These are phyloP conservation scores for Polypterus senegalus DNA, from an alignment of 2,113 vertebrate genomes.

Conservation along the genomic window DNA sequence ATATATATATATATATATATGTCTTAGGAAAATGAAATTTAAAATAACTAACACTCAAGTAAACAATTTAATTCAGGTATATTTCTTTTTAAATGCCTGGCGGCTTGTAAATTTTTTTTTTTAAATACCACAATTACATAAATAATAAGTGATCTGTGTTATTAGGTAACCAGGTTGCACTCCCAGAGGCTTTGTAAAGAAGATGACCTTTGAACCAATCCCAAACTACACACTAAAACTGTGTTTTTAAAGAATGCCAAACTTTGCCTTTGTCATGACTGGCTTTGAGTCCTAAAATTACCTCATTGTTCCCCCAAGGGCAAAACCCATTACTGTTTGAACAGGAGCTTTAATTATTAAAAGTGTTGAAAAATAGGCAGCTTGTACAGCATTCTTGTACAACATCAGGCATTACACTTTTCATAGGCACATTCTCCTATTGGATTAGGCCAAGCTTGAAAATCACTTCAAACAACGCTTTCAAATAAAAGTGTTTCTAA, in stretches of 20 bases:
- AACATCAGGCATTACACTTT: constrained; percentile 13
- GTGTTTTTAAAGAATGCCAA: constrained; percentile 40
- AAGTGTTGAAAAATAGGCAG: constrained; percentile 23
- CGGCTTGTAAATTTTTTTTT: too few relatives aligned
- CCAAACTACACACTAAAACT: constrained; percentile 35
- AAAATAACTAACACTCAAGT: too few relatives aligned
- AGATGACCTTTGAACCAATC: constrained; percentile 54
- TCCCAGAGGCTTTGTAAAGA: constrained; percentile 40
- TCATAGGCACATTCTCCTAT: constrained; percentile 17
- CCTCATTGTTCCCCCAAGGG: constrained; percentile 48
- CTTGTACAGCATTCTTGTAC: constrained; percentile 12
- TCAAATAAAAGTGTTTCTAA: constrained; percentile 15
- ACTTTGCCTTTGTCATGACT: constrained; percentile 43
- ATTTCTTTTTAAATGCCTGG: too few relatives aligned
- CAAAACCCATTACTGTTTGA: constrained; percentile 48
- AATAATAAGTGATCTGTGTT: constrained; percentile 2
- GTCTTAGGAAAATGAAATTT: too few relatives aligned
- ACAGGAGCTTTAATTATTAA: constrained; percentile 29
- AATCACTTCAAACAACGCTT: constrained; percentile 19
- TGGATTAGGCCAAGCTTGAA: constrained; percentile 19
- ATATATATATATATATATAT: constrained; percentile 1
- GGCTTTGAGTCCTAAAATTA: constrained; percentile 53
- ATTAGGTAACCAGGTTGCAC: constrained; percentile 14
- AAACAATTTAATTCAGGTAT: too few relatives aligned
- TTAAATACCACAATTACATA: too few relatives aligned